Evolutionary conservation across 2,797 vertebrate species (phyloP).

Genomic region (Pseudochirops corinnae): DNA sequence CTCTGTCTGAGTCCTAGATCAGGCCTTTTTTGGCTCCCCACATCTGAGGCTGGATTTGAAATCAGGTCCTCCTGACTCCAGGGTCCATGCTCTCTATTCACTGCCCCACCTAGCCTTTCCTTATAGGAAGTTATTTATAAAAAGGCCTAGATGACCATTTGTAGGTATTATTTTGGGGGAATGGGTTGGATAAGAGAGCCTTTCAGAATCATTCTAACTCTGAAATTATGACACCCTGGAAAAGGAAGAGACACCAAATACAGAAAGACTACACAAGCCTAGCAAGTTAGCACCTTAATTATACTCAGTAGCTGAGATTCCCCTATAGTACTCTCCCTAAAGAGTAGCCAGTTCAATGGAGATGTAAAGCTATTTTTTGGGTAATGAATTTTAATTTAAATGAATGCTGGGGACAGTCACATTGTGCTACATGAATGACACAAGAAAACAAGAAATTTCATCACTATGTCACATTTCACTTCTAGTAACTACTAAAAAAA

Average conservation of each 20-base stretch:
- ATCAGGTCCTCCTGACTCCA: too few relatives aligned
- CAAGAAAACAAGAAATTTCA: not conserved
- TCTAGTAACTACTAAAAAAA: not conserved
- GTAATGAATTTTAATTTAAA: conserved; percentile 63
- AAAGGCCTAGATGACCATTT: not conserved
- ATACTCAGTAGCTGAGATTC: conserved; percentile 31
- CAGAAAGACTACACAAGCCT: not conserved
- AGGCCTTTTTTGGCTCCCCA: too few relatives aligned
- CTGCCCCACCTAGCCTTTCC: not conserved
- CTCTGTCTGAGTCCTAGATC: too few relatives aligned
- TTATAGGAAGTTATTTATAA: not conserved
- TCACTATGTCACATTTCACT: not conserved
- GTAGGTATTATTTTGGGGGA: not conserved
- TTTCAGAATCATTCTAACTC: not conserved
- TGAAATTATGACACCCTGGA: not conserved
- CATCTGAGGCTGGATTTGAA: too few relatives aligned
- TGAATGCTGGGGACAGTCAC: conserved; percentile 25
- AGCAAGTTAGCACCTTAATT: conserved; percentile 50
- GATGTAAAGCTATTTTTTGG: conserved; percentile 47
- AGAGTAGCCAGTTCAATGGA: conserved; percentile 43
- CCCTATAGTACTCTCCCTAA: not conserved
- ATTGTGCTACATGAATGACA: not conserved
- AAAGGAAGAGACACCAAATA: conserved; percentile 32
- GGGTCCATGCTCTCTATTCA: too few relatives aligned
- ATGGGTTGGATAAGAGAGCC: not conserved